Base-by-base conservation (phyloP, 2,888 invertebrate genomes). In the Mystacides longicornis region DNA sequence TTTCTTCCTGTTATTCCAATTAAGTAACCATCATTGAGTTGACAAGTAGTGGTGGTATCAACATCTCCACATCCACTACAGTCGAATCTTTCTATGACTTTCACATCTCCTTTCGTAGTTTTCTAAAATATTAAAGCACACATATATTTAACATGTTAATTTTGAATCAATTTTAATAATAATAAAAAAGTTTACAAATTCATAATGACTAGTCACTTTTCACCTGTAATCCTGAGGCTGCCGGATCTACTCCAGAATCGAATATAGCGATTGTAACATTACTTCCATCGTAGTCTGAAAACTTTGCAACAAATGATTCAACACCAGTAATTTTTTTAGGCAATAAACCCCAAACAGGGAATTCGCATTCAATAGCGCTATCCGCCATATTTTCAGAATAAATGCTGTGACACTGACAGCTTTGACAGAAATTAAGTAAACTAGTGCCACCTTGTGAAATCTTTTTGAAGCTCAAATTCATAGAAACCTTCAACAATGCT, bases 11-110 rank as follows among this genome's bases (percentile, higher is more conserved):
- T 90, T 18, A 95, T 68, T 52, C 96, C 95, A 66, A 85, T 85
- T 62, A 95, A 82, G 64, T 72, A 75, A 31, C 91, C 92, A 67
- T 92, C 87, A 65, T 80, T 78, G 57, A 69, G 75, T 58, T 72
- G 67, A 62, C 73, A 65, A n/a, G 77, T 74, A 31, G 71, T 71
- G 51, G 87, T 87, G 5, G 93, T 95, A 70, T 92, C 92, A 54
- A 98, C 94, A 81, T 99, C 98, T 3, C 98, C 99, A 67, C 93
- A 89, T 19, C 99, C 99, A 64, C 92, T 92, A 67, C 95, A 94
- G 76, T 99, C 97, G 68, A 87, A 91, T 58, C 97, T 82, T 71
- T 96, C 96, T 66, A 98, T 85, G 50, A 99, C 86, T 77, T 99
- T 99, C 18, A 87, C 82, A 66, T 89, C 86, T 45, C 95, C 95